Base-by-base conservation (phyloP, 1,140 invertebrate species). In the Pachypeltis micranthus region DNA sequence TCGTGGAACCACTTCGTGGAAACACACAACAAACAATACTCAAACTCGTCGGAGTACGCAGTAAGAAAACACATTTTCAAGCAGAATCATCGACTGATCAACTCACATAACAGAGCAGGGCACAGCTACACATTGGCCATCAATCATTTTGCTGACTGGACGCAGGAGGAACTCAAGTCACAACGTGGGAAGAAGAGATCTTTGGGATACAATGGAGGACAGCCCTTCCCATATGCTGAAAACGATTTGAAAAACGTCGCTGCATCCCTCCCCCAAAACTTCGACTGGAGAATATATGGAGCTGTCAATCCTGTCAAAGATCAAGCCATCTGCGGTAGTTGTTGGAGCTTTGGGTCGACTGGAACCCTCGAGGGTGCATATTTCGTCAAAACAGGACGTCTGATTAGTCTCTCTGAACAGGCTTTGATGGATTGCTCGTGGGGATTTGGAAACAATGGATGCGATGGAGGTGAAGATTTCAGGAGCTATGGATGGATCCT, bases 401-500 rank as follows among this genome's bases (percentile, higher is more conserved):
- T 94, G 62, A 79, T 91, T 1, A 76, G 89, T 19, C 80, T 97
- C 14, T 94, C 91, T 3, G 89, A 94, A 72, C 90, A 92, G 75
- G 89, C 93, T 51, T 77, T 98, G 47, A 85, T 98, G 65, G 94
- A 97, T 77, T 98, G 94, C 75, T 92, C 90, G n/a, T 97, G 93
- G 93, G 89, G 88, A 64, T 90, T 81, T 73, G 90, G 92, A 21
- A 96, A 97, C 75, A 96, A 97, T 76, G 95, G 91, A 1, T 97
- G 94, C 75, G 93, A 97, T 77, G 94, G 94, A 23, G 94, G 94
- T 56, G 91, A 96, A 78, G 88, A 92, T 75, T 96, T 90, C 74
- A 79, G 91, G 62, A 83, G 91, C 0, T 96, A 96, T 72, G 80
- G 91, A 66, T 97, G 90, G 86, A 93, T 97, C 70, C 83, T 91